Evolutionary conservation across 1,140 invertebrate species (phyloP).

Genomic region (Micrasema minimum): DNA sequence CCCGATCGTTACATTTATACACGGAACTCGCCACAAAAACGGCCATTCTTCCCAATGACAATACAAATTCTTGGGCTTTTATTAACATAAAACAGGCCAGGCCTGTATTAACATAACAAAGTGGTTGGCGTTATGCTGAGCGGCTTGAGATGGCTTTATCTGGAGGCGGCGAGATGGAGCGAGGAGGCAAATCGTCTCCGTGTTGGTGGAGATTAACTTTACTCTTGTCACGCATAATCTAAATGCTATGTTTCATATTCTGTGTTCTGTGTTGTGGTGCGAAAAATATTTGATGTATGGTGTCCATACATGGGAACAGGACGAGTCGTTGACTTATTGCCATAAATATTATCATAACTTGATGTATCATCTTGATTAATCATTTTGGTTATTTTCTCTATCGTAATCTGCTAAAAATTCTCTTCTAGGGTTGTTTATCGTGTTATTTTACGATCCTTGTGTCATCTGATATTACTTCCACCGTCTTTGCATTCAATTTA

Average conservation of each 20-base stretch:
- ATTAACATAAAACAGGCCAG: conserved; percentile 38
- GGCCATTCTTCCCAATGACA: conserved; percentile 34
- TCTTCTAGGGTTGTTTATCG: too few species aligned
- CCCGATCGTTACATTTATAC: conserved; percentile 14
- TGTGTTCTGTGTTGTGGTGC: neutral
- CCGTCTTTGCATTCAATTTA: too few species aligned
- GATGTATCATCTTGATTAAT: too few species aligned
- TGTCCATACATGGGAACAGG: too few species aligned
- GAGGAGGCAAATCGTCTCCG: neutral
- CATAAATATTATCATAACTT: too few species aligned
- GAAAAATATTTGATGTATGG: too few species aligned
- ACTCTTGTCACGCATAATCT: conserved; percentile 18
- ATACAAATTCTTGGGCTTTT: conserved; percentile 39
- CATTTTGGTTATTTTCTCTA: too few species aligned
- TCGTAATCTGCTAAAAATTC: too few species aligned
- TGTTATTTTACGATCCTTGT: too few species aligned
- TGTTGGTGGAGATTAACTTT: conserved; percentile 25
- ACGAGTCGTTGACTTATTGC: too few species aligned
- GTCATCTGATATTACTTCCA: too few species aligned
- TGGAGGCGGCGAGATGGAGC: neutral
- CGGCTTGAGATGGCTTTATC: conserved; percentile 2
- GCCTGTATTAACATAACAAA: conserved; percentile 35
- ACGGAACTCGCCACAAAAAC: conserved; percentile 36
- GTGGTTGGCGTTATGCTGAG: conserved; percentile 6
- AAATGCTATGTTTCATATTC: conserved; percentile 6